Conservation (phyloP, 2,888 invertebrate species). For the Pycnomerus fuliginosus region DNA sequence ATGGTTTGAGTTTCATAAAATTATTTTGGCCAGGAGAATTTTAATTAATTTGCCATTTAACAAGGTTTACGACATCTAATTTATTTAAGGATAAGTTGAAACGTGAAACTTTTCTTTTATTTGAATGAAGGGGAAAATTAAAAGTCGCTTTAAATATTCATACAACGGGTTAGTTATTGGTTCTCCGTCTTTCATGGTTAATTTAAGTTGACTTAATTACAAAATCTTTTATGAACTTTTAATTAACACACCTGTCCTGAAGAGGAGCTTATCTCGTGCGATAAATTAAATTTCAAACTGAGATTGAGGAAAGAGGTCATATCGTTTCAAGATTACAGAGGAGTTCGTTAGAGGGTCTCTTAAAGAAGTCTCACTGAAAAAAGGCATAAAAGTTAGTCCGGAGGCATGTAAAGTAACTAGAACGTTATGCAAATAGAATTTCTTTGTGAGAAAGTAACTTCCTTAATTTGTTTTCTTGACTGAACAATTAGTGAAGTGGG, state of each 20-base stretch:
- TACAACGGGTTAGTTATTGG: too few relatives aligned
- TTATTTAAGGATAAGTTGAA: background rate
- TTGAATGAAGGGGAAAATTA: too few relatives aligned
- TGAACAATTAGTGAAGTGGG: conserved; percentile 20
- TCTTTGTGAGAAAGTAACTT: conserved; percentile 21
- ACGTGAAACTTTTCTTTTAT: too few relatives aligned
- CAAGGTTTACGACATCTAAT: conserved; percentile 1
- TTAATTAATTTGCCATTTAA: conserved; percentile 4
- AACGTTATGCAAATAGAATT: conserved; percentile 19
- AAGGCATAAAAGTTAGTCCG: conserved; percentile 10
- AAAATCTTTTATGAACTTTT: too few relatives aligned
- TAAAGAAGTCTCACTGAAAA: conserved; percentile 6
- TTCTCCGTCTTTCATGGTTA: too few relatives aligned
- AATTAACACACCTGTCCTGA: too few relatives aligned
- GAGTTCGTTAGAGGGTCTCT: conserved; percentile 2
- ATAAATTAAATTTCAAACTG: too few relatives aligned
- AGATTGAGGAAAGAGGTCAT: too few relatives aligned
- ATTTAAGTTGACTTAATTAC: too few relatives aligned
- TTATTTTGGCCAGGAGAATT: conserved; percentile 1
- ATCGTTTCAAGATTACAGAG: too few relatives aligned
- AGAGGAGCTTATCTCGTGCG: too few relatives aligned
- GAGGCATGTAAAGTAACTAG: conserved; percentile 14
- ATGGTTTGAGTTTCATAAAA: background rate
- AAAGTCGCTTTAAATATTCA: too few relatives aligned
- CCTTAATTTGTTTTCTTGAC: conserved; percentile 23